A percentile compares a stretch with the other conserved stretches of the same genome.
Conservation (phyloP, 2,888 invertebrate species). For the Pollenia amentaria region DNA sequence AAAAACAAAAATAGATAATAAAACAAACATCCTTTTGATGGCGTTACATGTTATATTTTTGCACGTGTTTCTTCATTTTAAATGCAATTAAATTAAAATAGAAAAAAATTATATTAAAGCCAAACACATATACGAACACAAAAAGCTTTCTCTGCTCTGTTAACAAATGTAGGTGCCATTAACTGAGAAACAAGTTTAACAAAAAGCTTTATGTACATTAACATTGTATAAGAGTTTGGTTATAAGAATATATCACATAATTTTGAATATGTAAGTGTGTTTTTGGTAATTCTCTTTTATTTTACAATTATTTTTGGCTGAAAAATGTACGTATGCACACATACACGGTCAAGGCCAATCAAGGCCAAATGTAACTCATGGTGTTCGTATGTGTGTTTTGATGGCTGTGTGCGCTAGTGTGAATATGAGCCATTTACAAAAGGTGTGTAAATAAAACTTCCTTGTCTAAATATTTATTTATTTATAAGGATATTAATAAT, state of each 20-base stretch:
- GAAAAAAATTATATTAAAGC: background rate
- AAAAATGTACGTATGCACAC: constrained; percentile 67
- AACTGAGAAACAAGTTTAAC: constrained; percentile 40
- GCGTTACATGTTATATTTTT: background rate
- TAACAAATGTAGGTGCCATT: constrained; percentile 43
- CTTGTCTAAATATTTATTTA: background rate
- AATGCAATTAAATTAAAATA: constrained; percentile 44
- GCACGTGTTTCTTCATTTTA: constrained; percentile 59
- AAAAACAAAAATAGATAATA: background rate
- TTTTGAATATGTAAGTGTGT: constrained; percentile 2
- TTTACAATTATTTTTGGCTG: constrained; percentile 35
- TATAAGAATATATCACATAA: background rate
- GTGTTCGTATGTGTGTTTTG: constrained; percentile 16
- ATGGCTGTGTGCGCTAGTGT: constrained; percentile 11
- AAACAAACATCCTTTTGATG: constrained; percentile 10
- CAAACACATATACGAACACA: background rate
- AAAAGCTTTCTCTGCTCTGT: constrained; percentile 2
- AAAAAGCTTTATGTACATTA: constrained; percentile 46
- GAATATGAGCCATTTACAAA: constrained; percentile 1
- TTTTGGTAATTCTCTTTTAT: constrained; percentile 42
- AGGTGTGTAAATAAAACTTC: constrained; percentile 18
- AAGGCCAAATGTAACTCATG: constrained; percentile 77
- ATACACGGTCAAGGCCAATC: constrained; percentile 81
- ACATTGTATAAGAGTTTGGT: constrained; percentile 58
- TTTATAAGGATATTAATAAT: constrained; percentile 3